Evolutionary conservation across 2,888 invertebrate species (phyloP), one percentile per base, ranked within the genome.

Genomic region (Marronus borbonicus): DNA sequence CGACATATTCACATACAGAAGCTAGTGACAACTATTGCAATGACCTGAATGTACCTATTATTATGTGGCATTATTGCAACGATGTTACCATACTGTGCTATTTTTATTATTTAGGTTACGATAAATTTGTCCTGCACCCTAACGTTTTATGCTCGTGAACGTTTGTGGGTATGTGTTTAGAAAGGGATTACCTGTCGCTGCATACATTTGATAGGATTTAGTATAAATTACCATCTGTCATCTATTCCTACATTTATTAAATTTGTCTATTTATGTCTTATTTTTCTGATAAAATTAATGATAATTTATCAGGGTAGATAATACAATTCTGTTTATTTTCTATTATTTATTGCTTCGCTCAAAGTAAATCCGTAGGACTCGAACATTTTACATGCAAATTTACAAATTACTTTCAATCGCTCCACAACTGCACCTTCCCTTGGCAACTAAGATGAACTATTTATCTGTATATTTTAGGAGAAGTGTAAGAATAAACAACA

Each of bases 71-170:
- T 14, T 28, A 14, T 20, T 49, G 20, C 20, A 28, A 64, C 64
- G 28, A 64, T 69, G n/a, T 14, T 28, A 20, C 44, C 44, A 44
- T 44, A 55, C 60, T 12, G 3, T 14, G 44, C 58, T 74, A 74
- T 74, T 74, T 74, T 24, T 74, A 74, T 28, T 60, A 74, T 60
- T 74, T 74, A 74, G 62, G 72, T 74, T 74, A 74, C 60, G 72
- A 74, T 60, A 74, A 74, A 74, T 74, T 60, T 60, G 72, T 44
- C 72, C 44, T 74, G 72, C 72, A 74, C 49, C 28, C 62, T 31
- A 70, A 55, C 10, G 55, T 70, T 55, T 14, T 36, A 12, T 55
- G 55, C 36, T 14, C 28, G 24, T 60, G 24, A 60, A 20, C 60
- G 24, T 28, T 31, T 62, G 12, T 12, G 14, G 2, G 24, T 28